Percentiles rank a stretch among this genome's conserved stretches.
Conservation (phyloP, 2,888 invertebrate species). For the Heliconius erato region DNA sequence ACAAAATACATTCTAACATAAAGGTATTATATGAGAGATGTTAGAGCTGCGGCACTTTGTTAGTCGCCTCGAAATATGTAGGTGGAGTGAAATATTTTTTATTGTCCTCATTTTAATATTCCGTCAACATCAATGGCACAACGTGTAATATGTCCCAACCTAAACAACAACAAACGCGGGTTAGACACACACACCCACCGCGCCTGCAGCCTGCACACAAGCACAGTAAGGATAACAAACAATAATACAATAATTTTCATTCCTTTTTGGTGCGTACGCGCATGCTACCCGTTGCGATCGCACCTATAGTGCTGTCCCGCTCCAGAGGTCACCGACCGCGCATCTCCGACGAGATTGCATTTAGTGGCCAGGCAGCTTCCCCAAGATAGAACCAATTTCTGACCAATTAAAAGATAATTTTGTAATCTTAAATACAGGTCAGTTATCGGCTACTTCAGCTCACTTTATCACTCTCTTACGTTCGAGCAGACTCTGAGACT, state of each 20-base stretch:
- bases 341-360: conserved; percentile 85
- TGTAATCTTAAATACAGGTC: conserved; percentile 58
- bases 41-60: conserved; percentile 37
- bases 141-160: conserved; percentile 53
- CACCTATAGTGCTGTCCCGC: conserved; percentile 67
- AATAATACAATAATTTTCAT: conserved; percentile 83
- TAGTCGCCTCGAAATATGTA: background rate
- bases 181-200: conserved; percentile 64
- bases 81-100: conserved; percentile 18
- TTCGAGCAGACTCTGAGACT: conserved; percentile 18
- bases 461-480: conserved; percentile 18
- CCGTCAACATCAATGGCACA: conserved; percentile 59
- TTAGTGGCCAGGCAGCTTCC: conserved; percentile 83
- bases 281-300: conserved; percentile 73
- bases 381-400: conserved; percentile 78
- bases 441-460: conserved; percentile 39
- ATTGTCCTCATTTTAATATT: conserved; percentile 62
- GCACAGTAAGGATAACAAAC: conserved; percentile 75
- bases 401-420: conserved; percentile 80
- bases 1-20: conserved; percentile 52
- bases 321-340: conserved; percentile 81
- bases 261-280: conserved; percentile 85
- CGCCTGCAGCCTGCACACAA: conserved; percentile 57
- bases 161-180: conserved; percentile 56
- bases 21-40: conserved; percentile 50